Evolutionary conservation across 2,888 invertebrate genomes (phyloP), one percentile per base, ranked within the genome.

Genomic region (Pomacea canaliculata): DNA sequence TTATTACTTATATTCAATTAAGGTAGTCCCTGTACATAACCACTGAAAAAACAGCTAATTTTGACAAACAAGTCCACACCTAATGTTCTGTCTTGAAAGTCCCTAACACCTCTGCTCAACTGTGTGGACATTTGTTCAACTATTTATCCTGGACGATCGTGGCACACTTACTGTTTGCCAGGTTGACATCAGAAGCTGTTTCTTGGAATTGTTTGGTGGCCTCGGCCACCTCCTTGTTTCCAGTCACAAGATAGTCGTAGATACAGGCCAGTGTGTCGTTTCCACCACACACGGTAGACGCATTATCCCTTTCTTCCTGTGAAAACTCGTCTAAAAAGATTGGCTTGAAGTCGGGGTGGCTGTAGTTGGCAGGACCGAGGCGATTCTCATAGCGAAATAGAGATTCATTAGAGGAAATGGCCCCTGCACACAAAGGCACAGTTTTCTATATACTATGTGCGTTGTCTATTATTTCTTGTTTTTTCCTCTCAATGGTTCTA

Each of bases 191-290:
- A 56, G 51, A 51, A 0, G 70, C 70, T n/a, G 59, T 56, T n/a
- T 68, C 46, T 19, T 62, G 49, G 5, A 70, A 59, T 19, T 49
- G 18, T 23, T 65, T 77, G 1, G 81, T 82, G 23, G 62, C 71
- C 7, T 49, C 48, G 7, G 83, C 83, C 9, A 83, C 65, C 3
- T 62, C 73, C 16, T 66, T 37, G 51, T 71, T 76, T 19, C 76
- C 70, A 5, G 81, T 80, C 16, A 78, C 82, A 16, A 80, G 56
- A 67, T 72, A 83, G 73, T 85, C 84, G 74, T 78, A 83, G 19
- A 82, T 79, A 73, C 84, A 85, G 18, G 78, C 72, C 10, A 71
- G 49, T 23, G 81, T 79, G 8, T 51, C 62, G 1, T 18, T 7
- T 2, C 75, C 76, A 9, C 79, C 81, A 80, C 84, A 85, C 16